Evolutionary conservation across 2,888 invertebrate species (phyloP).

Genomic region (Suillia variegata): DNA sequence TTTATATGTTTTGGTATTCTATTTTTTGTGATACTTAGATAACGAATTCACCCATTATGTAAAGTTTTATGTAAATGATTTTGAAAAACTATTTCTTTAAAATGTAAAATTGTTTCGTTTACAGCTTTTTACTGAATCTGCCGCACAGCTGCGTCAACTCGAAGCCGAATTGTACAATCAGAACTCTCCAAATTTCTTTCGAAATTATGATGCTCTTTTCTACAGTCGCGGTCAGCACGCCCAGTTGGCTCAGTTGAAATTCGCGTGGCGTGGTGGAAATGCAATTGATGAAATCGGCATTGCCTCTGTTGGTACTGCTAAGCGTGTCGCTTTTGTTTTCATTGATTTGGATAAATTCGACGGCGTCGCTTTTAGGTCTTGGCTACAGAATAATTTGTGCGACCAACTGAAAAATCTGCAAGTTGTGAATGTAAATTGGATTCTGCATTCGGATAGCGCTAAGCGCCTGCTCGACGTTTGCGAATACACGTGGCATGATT

Average conservation of each 20-base stretch:
- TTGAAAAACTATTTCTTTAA: no score
- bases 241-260: constrained; percentile 38
- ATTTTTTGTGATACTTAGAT: no score
- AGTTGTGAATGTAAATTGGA: constrained; percentile 42
- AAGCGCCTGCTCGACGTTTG: constrained; percentile 28
- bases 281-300: no score
- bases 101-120: no score
- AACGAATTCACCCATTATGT: no score
- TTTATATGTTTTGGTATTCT: no score
- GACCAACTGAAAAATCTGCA: constrained; percentile 31
- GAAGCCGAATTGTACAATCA: constrained; percentile 34
- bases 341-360: constrained; percentile 32
- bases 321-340: constrained; percentile 32
- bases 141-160: constrained; percentile 30
- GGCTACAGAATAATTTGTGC: constrained; percentile 29
- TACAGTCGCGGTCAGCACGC: constrained; percentile 31
- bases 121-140: not conserved
- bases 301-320: constrained; percentile 9
- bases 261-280: constrained; percentile 48
- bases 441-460: constrained; percentile 37
- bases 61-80: no score
- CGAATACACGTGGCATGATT: constrained; percentile 23
- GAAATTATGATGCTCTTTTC: constrained; percentile 40
- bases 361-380: constrained; percentile 31
- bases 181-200: constrained; percentile 42